Conservation (phyloP, 2,797 vertebrate species). For the Valencia hispanica region DNA sequence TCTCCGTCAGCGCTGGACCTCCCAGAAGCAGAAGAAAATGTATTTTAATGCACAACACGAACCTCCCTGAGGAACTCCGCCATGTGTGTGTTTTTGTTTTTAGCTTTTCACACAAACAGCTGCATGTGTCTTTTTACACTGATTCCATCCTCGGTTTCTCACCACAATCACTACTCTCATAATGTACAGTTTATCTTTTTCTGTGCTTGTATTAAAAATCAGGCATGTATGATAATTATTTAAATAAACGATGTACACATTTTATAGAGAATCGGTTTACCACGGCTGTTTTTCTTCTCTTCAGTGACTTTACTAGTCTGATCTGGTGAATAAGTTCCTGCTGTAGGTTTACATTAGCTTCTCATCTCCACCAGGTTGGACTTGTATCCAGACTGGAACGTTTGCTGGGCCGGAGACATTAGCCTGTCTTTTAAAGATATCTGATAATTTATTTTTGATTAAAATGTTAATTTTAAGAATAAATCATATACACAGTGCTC, state of each 20-base stretch:
- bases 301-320: constrained; percentile 44
- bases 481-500: constrained; percentile 45
- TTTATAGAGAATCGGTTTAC: constrained; percentile 68
- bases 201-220: constrained; percentile 55
- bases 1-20: constrained; percentile 6
- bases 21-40: constrained; percentile 6
- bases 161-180: constrained; percentile 52
- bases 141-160: constrained; percentile 73
- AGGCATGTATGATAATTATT: constrained; percentile 77
- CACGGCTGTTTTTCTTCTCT: constrained; percentile 32
- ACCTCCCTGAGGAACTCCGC: not conserved
- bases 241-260: constrained; percentile 77
- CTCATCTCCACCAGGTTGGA: constrained; percentile 19
- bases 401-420: constrained; percentile 48
- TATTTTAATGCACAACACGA: not conserved
- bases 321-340: constrained; percentile 59
- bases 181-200: constrained; percentile 59
- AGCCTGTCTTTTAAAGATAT: constrained; percentile 77
- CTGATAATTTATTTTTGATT: constrained; percentile 86
- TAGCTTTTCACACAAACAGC: constrained; percentile 18
- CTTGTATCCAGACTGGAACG: constrained; percentile 35
- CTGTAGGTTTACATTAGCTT: constrained; percentile 57
- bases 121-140: constrained; percentile 27
- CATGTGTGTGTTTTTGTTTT: constrained; percentile 1
- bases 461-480: constrained; percentile 74